Conservation (phyloP, 92 coral and sea anemone genomes). For the Zoanthus sansibaricus region DNA sequence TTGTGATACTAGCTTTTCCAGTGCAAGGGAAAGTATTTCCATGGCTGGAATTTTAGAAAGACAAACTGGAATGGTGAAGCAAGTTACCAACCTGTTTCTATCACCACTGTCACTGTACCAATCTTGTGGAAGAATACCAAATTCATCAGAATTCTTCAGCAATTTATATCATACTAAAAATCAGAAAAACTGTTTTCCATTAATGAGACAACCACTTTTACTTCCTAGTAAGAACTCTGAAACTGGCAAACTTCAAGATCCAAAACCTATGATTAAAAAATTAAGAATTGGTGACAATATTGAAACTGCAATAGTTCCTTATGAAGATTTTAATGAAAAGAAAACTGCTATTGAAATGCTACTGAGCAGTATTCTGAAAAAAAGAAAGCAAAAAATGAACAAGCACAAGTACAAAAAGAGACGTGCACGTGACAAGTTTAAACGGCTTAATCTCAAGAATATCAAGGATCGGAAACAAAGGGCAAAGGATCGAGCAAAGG, state of each 20-base stretch:
- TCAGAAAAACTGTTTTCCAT: neutral
- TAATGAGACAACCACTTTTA: neutral
- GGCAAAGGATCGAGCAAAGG: slow-evolving; percentile 73
- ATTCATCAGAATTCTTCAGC: neutral
- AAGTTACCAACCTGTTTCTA: neutral
- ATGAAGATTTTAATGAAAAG: slow-evolving; percentile 8
- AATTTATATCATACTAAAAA: neutral
- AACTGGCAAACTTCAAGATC: slow-evolving; percentile 19
- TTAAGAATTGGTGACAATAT: slow-evolving; percentile 13
- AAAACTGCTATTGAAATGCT: neutral
- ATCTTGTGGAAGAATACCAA: neutral
- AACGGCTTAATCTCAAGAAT: slow-evolving; percentile 84
- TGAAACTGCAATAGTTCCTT: neutral
- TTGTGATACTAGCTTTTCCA: neutral
- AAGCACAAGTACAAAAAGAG: slow-evolving; percentile 94
- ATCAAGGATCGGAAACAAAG: slow-evolving; percentile 78
- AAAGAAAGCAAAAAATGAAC: slow-evolving; percentile 92
- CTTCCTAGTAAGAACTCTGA: neutral
- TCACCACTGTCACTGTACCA: neutral
- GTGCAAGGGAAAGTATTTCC: neutral
- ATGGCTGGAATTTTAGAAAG: neutral
- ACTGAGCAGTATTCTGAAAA: slow-evolving; percentile 81
- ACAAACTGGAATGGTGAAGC: neutral
- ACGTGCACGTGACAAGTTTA: slow-evolving; percentile 85
- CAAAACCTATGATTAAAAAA: neutral